Conservation (phyloP, 2,797 vertebrate genomes). For the Hippocampus kuda region DNA sequence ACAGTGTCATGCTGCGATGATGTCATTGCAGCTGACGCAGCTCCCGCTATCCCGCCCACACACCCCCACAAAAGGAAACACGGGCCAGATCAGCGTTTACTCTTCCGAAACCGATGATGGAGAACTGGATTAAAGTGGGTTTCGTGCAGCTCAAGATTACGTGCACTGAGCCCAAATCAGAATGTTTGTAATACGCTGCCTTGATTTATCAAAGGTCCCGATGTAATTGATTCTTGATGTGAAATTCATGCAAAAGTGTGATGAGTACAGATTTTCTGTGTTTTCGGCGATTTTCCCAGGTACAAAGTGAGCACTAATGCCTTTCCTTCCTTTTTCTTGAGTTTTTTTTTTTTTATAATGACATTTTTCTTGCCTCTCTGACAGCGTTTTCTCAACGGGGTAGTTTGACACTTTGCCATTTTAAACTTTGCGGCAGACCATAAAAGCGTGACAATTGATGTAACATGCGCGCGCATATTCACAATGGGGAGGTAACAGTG, state of each 20-base stretch:
- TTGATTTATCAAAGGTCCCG: background rate
- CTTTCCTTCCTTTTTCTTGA: background rate
- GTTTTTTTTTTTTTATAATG: background rate
- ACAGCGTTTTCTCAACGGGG: background rate
- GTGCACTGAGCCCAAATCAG: background rate
- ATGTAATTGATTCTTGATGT: background rate
- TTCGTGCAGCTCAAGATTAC: background rate
- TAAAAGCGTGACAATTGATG: constrained; percentile 2
- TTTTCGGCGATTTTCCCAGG: background rate
- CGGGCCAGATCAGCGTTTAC: background rate
- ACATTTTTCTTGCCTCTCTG: background rate
- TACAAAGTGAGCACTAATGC: background rate
- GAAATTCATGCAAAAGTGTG: background rate
- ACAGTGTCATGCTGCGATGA: background rate
- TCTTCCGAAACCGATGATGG: background rate
- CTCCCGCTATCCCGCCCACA: constrained; percentile 1
- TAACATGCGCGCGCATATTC: background rate
- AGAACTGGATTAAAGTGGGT: background rate
- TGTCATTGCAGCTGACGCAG: constrained; percentile 6
- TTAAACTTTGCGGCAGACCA: background rate
- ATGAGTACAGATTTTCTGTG: background rate
- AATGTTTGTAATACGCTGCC: background rate
- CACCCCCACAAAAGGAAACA: background rate
- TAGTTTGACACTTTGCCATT: background rate
- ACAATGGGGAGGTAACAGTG: background rate